Base-by-base conservation (phyloP, 92 coral and sea anemone species). In the Blastomussa wellsi region DNA sequence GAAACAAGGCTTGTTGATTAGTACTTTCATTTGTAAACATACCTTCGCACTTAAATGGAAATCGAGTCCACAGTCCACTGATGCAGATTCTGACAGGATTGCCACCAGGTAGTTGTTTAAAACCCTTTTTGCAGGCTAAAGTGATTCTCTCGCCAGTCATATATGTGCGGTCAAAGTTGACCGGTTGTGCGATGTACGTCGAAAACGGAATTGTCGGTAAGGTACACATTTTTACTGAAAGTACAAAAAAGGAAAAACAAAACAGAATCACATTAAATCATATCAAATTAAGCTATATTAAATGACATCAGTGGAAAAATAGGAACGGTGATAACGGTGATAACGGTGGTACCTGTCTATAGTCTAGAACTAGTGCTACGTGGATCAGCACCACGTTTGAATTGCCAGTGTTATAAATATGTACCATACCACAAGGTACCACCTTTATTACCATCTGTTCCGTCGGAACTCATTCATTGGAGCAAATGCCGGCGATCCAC, bases 1-100 rank as follows among this genome's bases (percentile, higher is more conserved):
- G 64, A 8, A 28, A 55, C 64, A 10, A 24, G 28, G 16, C 72
- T 66, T 66, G 72, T 32, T 16, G 13, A 11, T 15, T 69, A 69
- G 70, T 28, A 4, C n/a, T n/a, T n/a, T n/a, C n/a, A 29, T n/a
- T 62, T 62, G 33, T 12, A 28, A 70, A 72, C 66, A 70, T 88
- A 92, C 98, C 95, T 81, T 69, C 74, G 70, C 98, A 94, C 84
- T 92, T 76, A 78, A 94, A 94, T 55, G 98, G 91, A 8, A 92
- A 92, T 28, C 77, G 88, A 20, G 98, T 92, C 98, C 98, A 94
- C 29, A 84, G 28, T 2, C 98, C 98, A 72, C 92, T 78, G 71
- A 94, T 89, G 70, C 98, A 94, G 71, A 92, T 86, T 33, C 91
- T 75, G 6, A 59, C 37, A 1, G 92, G 76, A 16, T 80, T 88